Percentiles rank a stretch among this genome's conserved stretches.
phyloP scores from a whole-genome alignment of 2,113 vertebrate species.

The Phaethon lepturus region DNA sequence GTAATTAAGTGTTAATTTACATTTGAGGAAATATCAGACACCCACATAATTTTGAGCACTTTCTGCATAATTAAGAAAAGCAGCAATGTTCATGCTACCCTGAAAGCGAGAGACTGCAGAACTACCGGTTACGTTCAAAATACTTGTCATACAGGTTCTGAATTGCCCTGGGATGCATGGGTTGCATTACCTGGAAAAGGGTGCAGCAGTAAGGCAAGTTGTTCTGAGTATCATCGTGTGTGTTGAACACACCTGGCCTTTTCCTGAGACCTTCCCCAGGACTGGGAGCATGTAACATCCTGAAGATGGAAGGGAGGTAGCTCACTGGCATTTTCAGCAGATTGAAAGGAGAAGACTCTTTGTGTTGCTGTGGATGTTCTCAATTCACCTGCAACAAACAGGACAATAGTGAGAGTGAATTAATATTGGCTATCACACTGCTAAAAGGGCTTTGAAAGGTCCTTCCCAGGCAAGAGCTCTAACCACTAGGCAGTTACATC shows the following conservation, averaged over 20 bases:
- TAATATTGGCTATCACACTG: background rate
- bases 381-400: background rate
- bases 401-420: background rate
- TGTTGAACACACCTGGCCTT: background rate
- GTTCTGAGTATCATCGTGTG: background rate
- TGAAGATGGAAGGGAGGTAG: background rate
- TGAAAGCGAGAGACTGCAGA: background rate
- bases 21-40: slow-evolving; percentile 7
- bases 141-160: slow-evolving; percentile 53
- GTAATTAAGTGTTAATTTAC: slow-evolving; percentile 36
- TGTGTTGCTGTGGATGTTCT: background rate
- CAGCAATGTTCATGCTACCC: background rate
- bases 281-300: rapidly evolving
- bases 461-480: background rate
- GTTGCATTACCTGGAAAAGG: slow-evolving; percentile 30
- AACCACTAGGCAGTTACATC: background rate
- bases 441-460: background rate
- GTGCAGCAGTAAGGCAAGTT: background rate
- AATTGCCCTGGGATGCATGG: background rate
- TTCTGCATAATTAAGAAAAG: background rate
- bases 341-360: background rate
- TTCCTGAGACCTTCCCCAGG: background rate
- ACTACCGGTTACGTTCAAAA: background rate
- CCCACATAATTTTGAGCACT: background rate
- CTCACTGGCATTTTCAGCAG: background rate